Percentiles rank a stretch among this genome's conserved stretches.
Evolutionary conservation across 2,113 vertebrate genomes (phyloP).

Genomic region (Grallaria varia): DNA sequence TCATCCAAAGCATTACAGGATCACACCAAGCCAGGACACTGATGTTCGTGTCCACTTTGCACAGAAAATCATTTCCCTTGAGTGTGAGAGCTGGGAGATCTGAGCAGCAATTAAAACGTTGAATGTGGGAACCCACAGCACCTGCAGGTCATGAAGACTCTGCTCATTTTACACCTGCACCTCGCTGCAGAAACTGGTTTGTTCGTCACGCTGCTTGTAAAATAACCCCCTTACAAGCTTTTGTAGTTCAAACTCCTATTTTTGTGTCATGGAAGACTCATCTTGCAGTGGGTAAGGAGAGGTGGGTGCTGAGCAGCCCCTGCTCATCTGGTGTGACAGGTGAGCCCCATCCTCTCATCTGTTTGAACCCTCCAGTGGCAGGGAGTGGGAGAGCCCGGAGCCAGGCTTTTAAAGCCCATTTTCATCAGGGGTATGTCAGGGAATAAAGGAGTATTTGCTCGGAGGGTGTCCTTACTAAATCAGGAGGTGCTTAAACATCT

Average conservation of each 20-base stretch:
- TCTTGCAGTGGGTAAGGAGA: background rate
- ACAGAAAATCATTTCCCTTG: background rate
- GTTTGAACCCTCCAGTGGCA: background rate
- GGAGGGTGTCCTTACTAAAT: fast-evolving
- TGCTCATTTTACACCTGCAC: background rate
- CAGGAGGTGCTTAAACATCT: fast-evolving
- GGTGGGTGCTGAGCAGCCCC: background rate
- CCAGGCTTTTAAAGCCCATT: background rate
- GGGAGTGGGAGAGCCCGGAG: background rate
- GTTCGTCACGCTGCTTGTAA: background rate
- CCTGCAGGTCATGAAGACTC: background rate
- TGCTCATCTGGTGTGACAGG: background rate
- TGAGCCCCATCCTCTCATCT: background rate
- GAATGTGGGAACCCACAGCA: background rate
- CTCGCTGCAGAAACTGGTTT: background rate
- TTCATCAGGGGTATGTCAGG: background rate
- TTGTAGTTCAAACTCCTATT: background rate
- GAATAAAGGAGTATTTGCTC: background rate
- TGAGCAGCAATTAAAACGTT: too few species aligned
- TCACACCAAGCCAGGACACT: background rate
- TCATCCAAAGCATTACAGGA: background rate
- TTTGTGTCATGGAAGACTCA: background rate
- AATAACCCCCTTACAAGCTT: background rate
- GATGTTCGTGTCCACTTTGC: background rate
- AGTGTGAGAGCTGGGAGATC: background rate